phyloP scores from a whole-genome alignment of 30 jellyfish, hydroid and myxozoan genomes.

The Aurelia coerulea region DNA sequence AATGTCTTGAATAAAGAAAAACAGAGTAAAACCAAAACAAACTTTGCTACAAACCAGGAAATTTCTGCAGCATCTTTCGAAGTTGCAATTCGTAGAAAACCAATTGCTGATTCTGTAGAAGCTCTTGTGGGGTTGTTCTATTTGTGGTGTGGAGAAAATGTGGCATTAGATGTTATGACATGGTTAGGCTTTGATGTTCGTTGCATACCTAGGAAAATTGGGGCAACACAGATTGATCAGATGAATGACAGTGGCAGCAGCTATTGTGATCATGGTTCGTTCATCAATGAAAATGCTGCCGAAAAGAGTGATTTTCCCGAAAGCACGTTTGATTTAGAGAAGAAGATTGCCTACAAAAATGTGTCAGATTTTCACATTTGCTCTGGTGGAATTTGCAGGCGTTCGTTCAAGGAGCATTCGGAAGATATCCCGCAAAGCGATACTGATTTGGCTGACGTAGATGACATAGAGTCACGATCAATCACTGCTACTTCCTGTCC shows the following conservation, averaged over 20 bases:
- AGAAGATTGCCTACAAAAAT: neutral
- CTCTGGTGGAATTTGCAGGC: neutral
- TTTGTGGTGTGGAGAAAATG: constrained; percentile 22
- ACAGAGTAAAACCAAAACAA: too few relatives aligned
- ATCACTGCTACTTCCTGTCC: neutral
- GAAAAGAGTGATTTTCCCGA: neutral
- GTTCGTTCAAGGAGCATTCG: neutral
- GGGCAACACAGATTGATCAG: too few relatives aligned
- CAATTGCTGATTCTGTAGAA: constrained; percentile 59
- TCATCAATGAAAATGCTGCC: neutral
- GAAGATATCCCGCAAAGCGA: neutral
- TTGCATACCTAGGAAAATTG: constrained; percentile 21
- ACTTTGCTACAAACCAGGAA: too few relatives aligned
- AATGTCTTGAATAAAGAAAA: too few relatives aligned
- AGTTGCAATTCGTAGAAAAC: constrained; percentile 25
- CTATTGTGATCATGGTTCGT: too few relatives aligned
- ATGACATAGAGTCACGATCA: neutral
- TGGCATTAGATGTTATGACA: constrained; percentile 27
- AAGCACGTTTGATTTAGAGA: neutral
- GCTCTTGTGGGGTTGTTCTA: constrained; percentile 55
- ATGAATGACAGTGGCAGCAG: neutral
- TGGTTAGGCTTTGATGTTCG: constrained; percentile 43
- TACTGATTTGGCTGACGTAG: neutral
- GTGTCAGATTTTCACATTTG: neutral
- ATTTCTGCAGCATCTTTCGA: neutral